Conservation (phyloP, 2,888 invertebrate species). For the Drosophila prostipennis region DNA sequence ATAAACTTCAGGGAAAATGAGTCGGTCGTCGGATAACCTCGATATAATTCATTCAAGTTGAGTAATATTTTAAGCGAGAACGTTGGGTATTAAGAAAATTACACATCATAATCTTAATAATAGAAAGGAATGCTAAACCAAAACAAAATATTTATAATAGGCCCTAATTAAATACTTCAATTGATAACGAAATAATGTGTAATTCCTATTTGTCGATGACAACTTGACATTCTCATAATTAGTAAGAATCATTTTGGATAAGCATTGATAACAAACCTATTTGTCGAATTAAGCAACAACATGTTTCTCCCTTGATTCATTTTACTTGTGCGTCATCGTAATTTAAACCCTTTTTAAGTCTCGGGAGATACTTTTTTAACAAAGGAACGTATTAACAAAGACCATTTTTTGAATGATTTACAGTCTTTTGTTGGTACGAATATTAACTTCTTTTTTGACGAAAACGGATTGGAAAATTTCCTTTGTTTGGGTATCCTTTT, state of each 20-base stretch:
- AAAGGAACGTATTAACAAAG: neutral
- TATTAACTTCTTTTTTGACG: neutral
- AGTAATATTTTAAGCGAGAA: neutral
- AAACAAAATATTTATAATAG: too few relatives aligned
- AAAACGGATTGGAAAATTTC: neutral
- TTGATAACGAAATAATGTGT: neutral
- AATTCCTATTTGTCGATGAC: neutral
- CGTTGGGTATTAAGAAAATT: neutral
- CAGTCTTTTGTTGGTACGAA: neutral
- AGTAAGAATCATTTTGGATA: neutral
- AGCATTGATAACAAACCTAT: neutral
- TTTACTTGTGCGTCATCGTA: neutral
- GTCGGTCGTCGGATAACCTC: constrained; percentile 11
- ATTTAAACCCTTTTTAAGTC: neutral
- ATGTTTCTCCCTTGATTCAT: neutral
- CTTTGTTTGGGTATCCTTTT: neutral
- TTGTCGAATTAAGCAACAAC: neutral
- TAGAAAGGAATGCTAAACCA: too few relatives aligned
- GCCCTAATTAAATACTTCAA: too few relatives aligned
- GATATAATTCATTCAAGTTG: constrained; percentile 5
- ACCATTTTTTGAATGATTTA: neutral
- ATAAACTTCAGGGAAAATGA: constrained; percentile 21
- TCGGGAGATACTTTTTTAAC: neutral
- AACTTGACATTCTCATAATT: neutral
- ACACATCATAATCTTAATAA: neutral